Percentiles rank a stretch among this genome's conserved stretches.
Evolutionary conservation across 2,113 vertebrate species (phyloP).

Genomic region (Leptobrachium leishanense): DNA sequence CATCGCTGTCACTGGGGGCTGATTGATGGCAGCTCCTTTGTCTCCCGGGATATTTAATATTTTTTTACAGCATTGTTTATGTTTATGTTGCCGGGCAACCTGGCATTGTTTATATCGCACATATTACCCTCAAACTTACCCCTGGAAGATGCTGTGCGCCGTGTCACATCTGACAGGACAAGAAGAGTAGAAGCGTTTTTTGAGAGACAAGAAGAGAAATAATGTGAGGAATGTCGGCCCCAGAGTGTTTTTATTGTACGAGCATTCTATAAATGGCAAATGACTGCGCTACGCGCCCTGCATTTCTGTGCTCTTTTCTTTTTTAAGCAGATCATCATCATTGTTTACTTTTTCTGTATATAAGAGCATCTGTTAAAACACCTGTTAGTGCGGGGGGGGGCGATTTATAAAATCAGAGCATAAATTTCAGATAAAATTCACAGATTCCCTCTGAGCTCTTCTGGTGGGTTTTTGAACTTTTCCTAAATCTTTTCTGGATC

Average conservation of each 20-base stretch:
- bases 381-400: too few species aligned
- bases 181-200: conserved; percentile 11
- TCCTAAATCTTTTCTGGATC: too few species aligned
- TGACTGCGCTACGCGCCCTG: not conserved
- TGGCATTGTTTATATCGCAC: conserved; percentile 11
- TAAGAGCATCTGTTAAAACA: too few species aligned
- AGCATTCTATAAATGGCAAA: not conserved
- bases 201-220: not conserved
- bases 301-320: not conserved
- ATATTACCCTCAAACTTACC: conserved; percentile 25
- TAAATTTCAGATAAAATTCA: too few species aligned
- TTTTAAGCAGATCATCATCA: not conserved
- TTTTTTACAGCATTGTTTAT: conserved; percentile 32
- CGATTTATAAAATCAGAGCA: too few species aligned
- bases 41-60: conserved; percentile 33
- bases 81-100: conserved; percentile 8
- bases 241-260: not conserved
- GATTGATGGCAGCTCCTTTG: conserved; percentile 34
- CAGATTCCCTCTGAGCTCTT: too few species aligned
- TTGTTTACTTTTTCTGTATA: not conserved
- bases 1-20: conserved; percentile 22
- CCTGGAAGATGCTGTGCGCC: not conserved
- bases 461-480: too few species aligned
- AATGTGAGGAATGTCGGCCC: not conserved
- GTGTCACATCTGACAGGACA: conserved; percentile 13